These are phyloP conservation scores for Napeogenes inachia DNA, from an alignment of 2,888 invertebrate genomes.

Conservation along the genomic window DNA sequence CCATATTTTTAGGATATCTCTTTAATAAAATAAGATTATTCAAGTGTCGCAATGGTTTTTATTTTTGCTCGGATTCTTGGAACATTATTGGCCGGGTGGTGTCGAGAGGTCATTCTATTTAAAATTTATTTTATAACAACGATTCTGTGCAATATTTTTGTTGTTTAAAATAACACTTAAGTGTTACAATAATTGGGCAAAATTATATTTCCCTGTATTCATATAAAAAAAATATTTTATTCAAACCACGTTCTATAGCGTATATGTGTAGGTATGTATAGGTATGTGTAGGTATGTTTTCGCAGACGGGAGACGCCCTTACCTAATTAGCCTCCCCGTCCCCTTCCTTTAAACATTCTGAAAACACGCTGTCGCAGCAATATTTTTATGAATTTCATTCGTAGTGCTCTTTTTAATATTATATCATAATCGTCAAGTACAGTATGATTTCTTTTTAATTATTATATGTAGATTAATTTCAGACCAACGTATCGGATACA, in stretches of 20 bases:
- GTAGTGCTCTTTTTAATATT: background rate
- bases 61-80: slow-evolving; percentile 25
- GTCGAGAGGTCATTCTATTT: slow-evolving; percentile 33
- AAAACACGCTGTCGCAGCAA: background rate
- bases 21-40: slow-evolving; percentile 57
- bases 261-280: too few relatives aligned
- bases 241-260: background rate
- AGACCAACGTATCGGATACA: too few relatives aligned
- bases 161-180: background rate
- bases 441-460: too few relatives aligned
- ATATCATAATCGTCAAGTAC: too few relatives aligned
- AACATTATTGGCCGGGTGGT: slow-evolving; percentile 35
- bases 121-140: slow-evolving; percentile 16
- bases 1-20: slow-evolving; percentile 32
- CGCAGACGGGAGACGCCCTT: slow-evolving; percentile 26
- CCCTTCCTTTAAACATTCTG: slow-evolving; percentile 10
- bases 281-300: background rate
- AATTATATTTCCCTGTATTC: too few relatives aligned
- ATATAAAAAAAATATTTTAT: background rate
- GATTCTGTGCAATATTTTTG: background rate
- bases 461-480: too few relatives aligned
- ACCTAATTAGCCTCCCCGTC: slow-evolving; percentile 25
- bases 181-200: too few relatives aligned
- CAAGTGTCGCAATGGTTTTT: slow-evolving; percentile 46
- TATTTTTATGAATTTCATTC: background rate